Conservation (phyloP, 2,113 vertebrate species). For the Sorex araneus region DNA sequence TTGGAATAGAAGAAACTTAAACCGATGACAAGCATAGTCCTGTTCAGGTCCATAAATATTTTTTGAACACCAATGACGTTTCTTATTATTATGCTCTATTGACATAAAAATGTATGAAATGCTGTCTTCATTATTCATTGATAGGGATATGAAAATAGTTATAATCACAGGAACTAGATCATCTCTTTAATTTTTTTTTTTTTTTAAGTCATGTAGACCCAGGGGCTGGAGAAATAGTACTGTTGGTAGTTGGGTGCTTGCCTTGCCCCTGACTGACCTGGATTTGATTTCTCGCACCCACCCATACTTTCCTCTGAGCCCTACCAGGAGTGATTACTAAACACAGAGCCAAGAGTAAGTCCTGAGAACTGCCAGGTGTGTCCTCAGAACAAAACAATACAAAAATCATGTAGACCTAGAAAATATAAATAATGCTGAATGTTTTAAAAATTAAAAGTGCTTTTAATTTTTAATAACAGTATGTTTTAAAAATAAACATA, state of each 20-base stretch:
- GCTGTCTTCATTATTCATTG: conserved; percentile 5
- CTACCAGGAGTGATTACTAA: no score
- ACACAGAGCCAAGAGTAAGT: no score
- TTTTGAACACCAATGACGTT: background rate
- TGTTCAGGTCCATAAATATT: background rate
- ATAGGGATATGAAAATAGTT: background rate
- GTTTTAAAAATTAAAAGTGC: background rate
- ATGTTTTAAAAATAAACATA: background rate
- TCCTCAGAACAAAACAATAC: background rate
- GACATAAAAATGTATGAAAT: background rate
- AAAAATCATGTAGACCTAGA: background rate
- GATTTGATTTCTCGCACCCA: no score
- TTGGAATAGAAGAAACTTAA: background rate
- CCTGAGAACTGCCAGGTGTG: no score
- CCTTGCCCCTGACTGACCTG: no score
- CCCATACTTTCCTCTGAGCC: no score
- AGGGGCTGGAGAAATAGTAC: no score
- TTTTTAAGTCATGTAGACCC: background rate
- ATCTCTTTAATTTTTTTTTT: background rate
- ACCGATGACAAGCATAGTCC: background rate
- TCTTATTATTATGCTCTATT: background rate
- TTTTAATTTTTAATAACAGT: background rate
- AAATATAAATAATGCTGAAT: background rate
- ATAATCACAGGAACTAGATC: background rate
- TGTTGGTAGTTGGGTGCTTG: no score